Conservation (phyloP, 2,888 invertebrate species). For the Axea sp. region DNA sequence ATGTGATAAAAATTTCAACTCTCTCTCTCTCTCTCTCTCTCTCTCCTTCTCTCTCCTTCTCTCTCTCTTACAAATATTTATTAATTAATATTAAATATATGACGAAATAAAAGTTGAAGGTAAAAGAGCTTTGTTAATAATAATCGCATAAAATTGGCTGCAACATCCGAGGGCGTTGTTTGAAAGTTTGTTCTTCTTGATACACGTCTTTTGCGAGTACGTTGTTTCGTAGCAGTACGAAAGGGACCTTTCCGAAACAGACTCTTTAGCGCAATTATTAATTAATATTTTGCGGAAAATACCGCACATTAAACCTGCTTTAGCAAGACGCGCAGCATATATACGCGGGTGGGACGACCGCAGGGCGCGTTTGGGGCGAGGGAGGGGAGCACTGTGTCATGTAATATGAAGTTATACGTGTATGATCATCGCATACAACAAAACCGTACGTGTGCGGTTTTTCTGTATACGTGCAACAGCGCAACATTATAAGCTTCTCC, state of each 20-base stretch:
- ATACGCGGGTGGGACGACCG: background rate
- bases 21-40: no score
- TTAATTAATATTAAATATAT: background rate
- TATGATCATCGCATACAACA: slow-evolving; percentile 50
- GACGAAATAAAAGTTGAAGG: background rate
- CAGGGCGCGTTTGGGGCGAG: slow-evolving; percentile 3
- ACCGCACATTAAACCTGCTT: slow-evolving; percentile 71
- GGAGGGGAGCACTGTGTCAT: slow-evolving; percentile 25
- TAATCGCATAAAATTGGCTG: slow-evolving; percentile 19
- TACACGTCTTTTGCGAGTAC: slow-evolving; percentile 35
- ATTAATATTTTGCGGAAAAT: slow-evolving; percentile 78
- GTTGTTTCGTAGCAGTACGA: slow-evolving; percentile 54
- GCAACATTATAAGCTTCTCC: slow-evolving; percentile 48
- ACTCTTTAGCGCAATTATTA: slow-evolving; percentile 79
- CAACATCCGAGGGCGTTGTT: slow-evolving; percentile 28
- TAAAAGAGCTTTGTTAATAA: slow-evolving; percentile 13
- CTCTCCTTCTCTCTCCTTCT: no score
- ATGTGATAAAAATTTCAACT: no score
- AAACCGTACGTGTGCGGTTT: slow-evolving; percentile 49
- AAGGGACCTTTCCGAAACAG: slow-evolving; percentile 69
- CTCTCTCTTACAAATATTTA: background rate
- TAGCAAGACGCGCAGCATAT: slow-evolving; percentile 38
- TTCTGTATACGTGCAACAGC: slow-evolving; percentile 28
- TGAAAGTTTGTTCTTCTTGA: slow-evolving; percentile 42
- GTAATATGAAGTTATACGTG: slow-evolving; percentile 59